phyloP scores from a whole-genome alignment of 2,888 invertebrate genomes.

The Ormia ochracea region DNA sequence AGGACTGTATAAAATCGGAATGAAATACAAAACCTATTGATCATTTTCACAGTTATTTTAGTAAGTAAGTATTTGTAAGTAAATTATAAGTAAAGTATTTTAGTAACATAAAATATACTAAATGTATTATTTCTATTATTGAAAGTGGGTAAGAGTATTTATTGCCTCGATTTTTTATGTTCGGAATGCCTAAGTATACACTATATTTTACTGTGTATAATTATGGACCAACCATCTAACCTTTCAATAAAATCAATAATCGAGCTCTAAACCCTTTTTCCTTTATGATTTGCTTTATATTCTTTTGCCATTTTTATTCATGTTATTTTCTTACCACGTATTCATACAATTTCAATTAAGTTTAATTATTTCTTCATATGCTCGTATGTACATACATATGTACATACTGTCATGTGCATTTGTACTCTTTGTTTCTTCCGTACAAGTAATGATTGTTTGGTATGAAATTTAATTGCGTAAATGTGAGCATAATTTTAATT shows the following conservation, averaged over 20 bases:
- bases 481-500: conserved; percentile 56
- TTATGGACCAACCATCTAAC: not conserved
- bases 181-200: no score
- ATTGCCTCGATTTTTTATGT: no score
- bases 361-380: conserved; percentile 47
- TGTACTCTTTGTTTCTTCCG: conserved; percentile 41
- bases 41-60: no score
- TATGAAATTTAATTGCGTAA: conserved; percentile 54
- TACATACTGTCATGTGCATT: conserved; percentile 35
- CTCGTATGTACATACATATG: conserved; percentile 39
- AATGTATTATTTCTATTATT: no score
- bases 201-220: no score
- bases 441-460: conserved; percentile 32
- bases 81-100: no score
- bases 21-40: no score
- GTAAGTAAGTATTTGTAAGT: no score
- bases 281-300: conserved; percentile 1
- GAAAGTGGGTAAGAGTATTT: no score
- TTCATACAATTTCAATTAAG: conserved; percentile 45
- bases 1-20: no score
- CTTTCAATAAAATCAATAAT: not conserved
- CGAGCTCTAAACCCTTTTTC: not conserved
- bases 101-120: no score
- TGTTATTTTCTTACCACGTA: conserved; percentile 35
- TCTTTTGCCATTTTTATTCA: not conserved